Evolutionary conservation across 1,140 invertebrate species (phyloP).

Genomic region (Ganaspis sp.): DNA sequence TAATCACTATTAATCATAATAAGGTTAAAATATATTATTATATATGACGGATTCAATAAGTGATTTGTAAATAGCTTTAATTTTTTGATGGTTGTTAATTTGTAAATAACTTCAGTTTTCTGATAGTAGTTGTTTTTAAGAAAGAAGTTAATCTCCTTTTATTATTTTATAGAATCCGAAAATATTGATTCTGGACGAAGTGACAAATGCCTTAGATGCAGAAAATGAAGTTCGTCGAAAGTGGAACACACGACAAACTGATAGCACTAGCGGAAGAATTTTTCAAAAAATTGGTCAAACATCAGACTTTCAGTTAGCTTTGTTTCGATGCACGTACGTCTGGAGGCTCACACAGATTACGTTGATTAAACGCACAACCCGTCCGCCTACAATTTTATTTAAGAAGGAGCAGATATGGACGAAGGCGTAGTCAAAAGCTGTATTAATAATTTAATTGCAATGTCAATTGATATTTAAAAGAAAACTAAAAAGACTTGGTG

Average conservation of each 20-base stretch:
- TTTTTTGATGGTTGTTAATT: too few relatives aligned
- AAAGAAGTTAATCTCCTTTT: slow-evolving; percentile 49
- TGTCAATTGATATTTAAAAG: slow-evolving; percentile 13
- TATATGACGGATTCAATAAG: too few relatives aligned
- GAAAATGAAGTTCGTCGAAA: slow-evolving; percentile 93
- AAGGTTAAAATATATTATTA: too few relatives aligned
- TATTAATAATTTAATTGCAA: slow-evolving; percentile 23
- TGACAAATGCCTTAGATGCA: slow-evolving; percentile 93
- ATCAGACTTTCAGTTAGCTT: slow-evolving; percentile 78
- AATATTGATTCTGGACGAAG: slow-evolving; percentile 91
- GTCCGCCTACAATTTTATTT: background rate
- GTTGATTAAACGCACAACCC: background rate
- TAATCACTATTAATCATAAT: too few relatives aligned
- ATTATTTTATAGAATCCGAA: slow-evolving; percentile 83
- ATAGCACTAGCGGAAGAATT: slow-evolving; percentile 77
- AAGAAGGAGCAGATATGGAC: background rate
- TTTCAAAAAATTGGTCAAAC: slow-evolving; percentile 82
- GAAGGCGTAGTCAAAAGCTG: background rate
- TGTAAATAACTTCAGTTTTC: too few relatives aligned
- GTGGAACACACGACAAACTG: slow-evolving; percentile 87
- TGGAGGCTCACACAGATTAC: slow-evolving; percentile 8
- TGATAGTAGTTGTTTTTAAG: too few relatives aligned
- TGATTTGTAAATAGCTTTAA: too few relatives aligned
- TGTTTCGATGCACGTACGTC: background rate
- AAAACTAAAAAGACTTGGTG: background rate